These are phyloP conservation scores for Poeciliopsis prolifica DNA, from an alignment of 2,113 vertebrate species.

Conservation along the genomic window DNA sequence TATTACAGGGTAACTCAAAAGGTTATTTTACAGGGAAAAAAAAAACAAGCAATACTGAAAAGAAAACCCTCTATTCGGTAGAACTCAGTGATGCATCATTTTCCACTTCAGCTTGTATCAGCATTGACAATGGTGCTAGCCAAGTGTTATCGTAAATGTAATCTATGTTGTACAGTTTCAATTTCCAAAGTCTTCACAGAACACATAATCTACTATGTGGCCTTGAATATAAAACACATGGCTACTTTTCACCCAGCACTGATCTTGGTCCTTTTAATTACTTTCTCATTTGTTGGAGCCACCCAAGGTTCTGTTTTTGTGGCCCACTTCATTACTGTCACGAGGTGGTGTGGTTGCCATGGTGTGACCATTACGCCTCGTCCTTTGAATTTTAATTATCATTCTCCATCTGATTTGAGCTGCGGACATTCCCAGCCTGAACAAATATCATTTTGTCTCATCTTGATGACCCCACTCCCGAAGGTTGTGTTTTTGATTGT, in stretches of 20 bases:
- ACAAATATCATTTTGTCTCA: constrained; percentile 42
- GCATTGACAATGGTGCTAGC: not conserved
- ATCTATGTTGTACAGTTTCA: constrained; percentile 3
- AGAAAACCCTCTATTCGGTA: too few relatives aligned
- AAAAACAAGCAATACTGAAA: too few relatives aligned
- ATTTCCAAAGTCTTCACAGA: constrained; percentile 28
- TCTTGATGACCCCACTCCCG: constrained; percentile 17
- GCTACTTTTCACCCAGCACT: constrained; percentile 34
- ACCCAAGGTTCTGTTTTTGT: constrained; percentile 72
- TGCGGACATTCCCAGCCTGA: constrained; percentile 24
- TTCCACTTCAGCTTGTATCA: not conserved
- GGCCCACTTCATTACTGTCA: constrained; percentile 68
- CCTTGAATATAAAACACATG: constrained; percentile 58
- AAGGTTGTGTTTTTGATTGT: constrained; percentile 37
- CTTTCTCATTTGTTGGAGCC: constrained; percentile 68
- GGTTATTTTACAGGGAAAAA: too few relatives aligned
- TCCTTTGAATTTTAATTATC: constrained; percentile 75
- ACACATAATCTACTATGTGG: constrained; percentile 34
- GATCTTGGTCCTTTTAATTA: constrained; percentile 68
- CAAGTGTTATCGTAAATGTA: constrained; percentile 10
- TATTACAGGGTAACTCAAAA: too few relatives aligned
- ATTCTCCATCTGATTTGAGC: constrained; percentile 40
- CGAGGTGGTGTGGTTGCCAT: constrained; percentile 67
- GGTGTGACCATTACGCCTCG: constrained; percentile 61
- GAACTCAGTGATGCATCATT: too few relatives aligned